phyloP scores from a whole-genome alignment of 92 coral and sea anemone species.

The Zoanthus gigantus region DNA sequence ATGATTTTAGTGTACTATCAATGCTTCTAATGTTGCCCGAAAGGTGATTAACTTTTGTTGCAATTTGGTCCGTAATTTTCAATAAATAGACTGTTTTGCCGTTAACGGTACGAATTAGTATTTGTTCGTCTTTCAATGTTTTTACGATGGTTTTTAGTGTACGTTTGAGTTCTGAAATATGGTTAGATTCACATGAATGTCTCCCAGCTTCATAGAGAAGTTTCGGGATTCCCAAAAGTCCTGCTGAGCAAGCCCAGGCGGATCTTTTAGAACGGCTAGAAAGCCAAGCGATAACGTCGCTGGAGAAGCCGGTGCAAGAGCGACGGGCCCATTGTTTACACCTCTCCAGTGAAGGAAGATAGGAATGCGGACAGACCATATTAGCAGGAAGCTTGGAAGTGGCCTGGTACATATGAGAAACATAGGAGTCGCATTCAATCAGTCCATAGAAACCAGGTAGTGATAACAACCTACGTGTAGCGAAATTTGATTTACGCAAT shows the following conservation, averaged over 20 bases:
- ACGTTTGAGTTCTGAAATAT: background rate
- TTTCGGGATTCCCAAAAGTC: background rate
- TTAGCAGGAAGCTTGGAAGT: background rate
- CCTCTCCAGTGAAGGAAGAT: background rate
- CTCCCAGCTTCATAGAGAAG: conserved; percentile 7
- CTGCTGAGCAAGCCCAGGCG: conserved; percentile 26
- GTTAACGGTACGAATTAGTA: background rate
- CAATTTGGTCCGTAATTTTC: background rate
- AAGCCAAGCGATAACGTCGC: background rate
- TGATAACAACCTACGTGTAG: conserved; percentile 1
- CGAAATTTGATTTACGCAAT: background rate
- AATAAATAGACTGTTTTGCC: conserved; percentile 12
- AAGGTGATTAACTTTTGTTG: conserved; percentile 36
- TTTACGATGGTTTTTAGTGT: background rate
- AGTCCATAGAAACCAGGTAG: conserved; percentile 17
- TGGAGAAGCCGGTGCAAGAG: background rate
- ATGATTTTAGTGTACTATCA: background rate
- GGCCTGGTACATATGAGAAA: background rate
- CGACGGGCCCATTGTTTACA: conserved; percentile 16
- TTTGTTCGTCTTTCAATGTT: conserved; percentile 5
- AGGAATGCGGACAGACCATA: conserved; percentile 19
- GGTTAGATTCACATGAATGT: conserved; percentile 11
- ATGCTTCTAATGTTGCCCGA: background rate
- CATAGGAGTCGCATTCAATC: conserved; percentile 15
- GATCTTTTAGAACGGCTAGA: background rate